Base-by-base conservation (phyloP, 2,888 invertebrate genomes). In the Syritta pipiens region DNA sequence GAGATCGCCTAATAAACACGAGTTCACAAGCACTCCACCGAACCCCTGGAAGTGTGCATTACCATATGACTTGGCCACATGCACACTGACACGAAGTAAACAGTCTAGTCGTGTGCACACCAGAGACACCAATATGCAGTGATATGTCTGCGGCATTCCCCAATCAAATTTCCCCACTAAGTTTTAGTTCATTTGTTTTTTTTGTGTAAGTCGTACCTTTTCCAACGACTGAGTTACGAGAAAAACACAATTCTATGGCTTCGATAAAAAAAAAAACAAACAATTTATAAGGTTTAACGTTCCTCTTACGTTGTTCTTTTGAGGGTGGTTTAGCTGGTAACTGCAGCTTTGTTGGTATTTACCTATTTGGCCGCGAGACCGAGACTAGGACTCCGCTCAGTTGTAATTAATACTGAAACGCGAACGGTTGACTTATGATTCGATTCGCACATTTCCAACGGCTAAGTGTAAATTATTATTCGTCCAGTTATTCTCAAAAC, bases 401-500 rank as follows among this genome's bases (percentile, higher is more conserved):
- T 79, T 57, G 37, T 51, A 79, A 57, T 46, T 67, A 46, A 51
- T 63, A 62, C 32, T 44, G 62, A 62, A 51, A 42, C 79, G 74
- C 74, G 79, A 49, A 51, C 67, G 62, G 74, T 71, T 72, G 65
- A 65, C 48, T 55, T 65, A 71, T 77, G 77, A 42, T 57, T 68
- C 55, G 32, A 49, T 48, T 67, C 65, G 65, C 59, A 59, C 44
- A 10, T 22, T 12, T 48, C 37, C n/a, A 24, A 49, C 10, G n/a
- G 32, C 48, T 57, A 28, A n/a, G n/a, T 42, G 35, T 20, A 48
- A n/a, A 37, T 1, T 32, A 32, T 12, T 37, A 42, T 26, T 17
- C 40, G 4, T n/a, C 14, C 14, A 37, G 14, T 49, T n/a, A n/a
- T n/a, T n/a, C n/a, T n/a, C 7, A 63, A 63, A 37, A 40, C 3